Evolutionary conservation across 1,140 invertebrate genomes (phyloP).

Genomic region (Cydia pomonella): DNA sequence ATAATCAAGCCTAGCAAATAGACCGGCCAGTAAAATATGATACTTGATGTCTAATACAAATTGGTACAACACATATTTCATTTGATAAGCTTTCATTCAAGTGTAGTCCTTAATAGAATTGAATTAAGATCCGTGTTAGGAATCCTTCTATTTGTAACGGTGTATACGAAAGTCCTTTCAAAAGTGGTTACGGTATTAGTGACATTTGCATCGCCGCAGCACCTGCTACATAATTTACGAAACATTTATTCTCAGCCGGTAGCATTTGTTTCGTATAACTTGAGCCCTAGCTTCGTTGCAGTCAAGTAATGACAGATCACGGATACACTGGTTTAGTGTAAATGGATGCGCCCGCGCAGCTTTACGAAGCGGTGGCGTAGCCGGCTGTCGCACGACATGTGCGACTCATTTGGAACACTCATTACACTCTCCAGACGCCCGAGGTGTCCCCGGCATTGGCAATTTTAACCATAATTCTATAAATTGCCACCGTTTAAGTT

Average conservation of each 20-base stretch:
- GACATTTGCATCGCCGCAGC: conserved; percentile 62
- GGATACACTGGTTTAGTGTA: not conserved
- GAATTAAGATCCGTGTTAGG: not conserved
- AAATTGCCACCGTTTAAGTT: conserved; percentile 66
- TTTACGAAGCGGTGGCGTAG: conserved; percentile 50
- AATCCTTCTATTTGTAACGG: not conserved
- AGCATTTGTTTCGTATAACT: not conserved
- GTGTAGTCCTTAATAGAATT: not conserved
- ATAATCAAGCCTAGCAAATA: conserved; percentile 23
- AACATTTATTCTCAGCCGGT: not conserved
- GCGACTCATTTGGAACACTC: conserved; percentile 76
- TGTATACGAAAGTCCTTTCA: not conserved
- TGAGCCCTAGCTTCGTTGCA: not conserved
- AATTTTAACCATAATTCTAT: conserved; percentile 74
- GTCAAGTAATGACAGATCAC: not conserved
- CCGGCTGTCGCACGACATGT: conserved; percentile 75
- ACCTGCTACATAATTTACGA: conserved; percentile 50
- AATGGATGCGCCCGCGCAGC: not conserved
- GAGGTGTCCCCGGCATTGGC: conserved; percentile 69
- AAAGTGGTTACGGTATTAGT: conserved; percentile 42
- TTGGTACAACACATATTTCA: not conserved
- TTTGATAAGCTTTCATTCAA: not conserved
- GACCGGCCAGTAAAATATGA: conserved; percentile 7
- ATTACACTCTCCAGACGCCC: conserved; percentile 65
- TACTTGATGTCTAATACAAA: not conserved